Percentiles rank a stretch among this genome's conserved stretches.
These are phyloP conservation scores for Neodon shergylaensis DNA, from an alignment of 2,113 vertebrate genomes.

Conservation along the genomic window DNA sequence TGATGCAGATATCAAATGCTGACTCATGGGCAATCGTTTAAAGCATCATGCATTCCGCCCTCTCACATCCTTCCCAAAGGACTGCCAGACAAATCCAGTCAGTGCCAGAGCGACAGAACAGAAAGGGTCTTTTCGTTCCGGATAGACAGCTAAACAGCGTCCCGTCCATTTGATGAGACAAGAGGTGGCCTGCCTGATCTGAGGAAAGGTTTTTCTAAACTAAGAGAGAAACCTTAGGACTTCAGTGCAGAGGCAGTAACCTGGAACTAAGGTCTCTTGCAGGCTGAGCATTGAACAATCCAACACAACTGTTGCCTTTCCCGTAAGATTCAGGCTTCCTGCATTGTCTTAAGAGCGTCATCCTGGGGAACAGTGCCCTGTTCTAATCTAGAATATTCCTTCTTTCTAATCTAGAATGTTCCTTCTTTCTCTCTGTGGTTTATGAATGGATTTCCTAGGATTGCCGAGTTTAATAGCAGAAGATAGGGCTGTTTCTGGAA, in stretches of 20 bases:
- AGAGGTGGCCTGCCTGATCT: not conserved
- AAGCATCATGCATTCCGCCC: not conserved
- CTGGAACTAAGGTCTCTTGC: not conserved
- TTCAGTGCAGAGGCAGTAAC: not conserved
- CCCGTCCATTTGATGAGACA: not conserved
- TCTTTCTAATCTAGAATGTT: not conserved
- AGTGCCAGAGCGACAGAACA: not conserved
- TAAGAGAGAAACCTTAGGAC: not conserved
- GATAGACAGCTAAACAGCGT: not conserved
- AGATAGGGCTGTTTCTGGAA: not conserved
- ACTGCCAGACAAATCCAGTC: not conserved
- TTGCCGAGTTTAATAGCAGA: not conserved
- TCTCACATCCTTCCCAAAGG: not conserved
- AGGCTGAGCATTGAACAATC: not conserved
- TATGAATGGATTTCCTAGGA: not conserved
- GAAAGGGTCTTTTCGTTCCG: not conserved
- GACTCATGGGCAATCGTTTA: not conserved
- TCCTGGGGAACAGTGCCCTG: not conserved
- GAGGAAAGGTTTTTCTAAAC: not conserved
- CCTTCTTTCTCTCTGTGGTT: not conserved
- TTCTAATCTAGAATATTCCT: too few relatives aligned
- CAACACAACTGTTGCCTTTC: too few relatives aligned
- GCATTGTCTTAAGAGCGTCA: not conserved
- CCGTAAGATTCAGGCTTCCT: not conserved
- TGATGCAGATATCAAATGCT: not conserved